A percentile compares a stretch with the other conserved stretches of the same genome.
phyloP scores from a whole-genome alignment of 1,140 invertebrate genomes.

The Scaptomyza pallida region DNA sequence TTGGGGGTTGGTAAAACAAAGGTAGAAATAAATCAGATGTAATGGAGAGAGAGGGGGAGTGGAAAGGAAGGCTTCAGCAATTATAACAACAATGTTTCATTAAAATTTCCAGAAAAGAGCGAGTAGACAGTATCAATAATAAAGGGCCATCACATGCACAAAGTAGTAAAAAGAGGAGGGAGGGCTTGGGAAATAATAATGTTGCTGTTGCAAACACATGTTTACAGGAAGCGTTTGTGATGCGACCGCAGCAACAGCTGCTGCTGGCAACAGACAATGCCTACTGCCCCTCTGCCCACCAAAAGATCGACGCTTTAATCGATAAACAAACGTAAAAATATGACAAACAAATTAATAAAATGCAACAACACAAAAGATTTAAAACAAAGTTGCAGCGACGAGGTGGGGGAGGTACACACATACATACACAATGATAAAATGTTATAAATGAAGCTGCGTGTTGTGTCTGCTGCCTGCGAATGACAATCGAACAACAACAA shows the following conservation, averaged over 20 bases:
- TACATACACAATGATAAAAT: slow-evolving; percentile 66
- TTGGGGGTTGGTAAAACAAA: slow-evolving; percentile 10
- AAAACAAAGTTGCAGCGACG: slow-evolving; percentile 31
- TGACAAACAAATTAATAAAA: slow-evolving; percentile 83
- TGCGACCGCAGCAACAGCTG: slow-evolving; percentile 45
- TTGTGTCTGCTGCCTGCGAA: slow-evolving; percentile 17
- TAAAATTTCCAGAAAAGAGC: slow-evolving; percentile 56
- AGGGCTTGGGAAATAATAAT: slow-evolving; percentile 53
- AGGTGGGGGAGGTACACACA: neutral
- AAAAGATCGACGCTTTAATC: slow-evolving; percentile 67
- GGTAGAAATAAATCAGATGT: slow-evolving; percentile 37
- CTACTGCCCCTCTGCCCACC: neutral
- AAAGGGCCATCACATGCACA: slow-evolving; percentile 12
- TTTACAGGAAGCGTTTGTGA: slow-evolving; percentile 55
- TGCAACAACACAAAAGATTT: slow-evolving; percentile 54
- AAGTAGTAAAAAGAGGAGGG: slow-evolving; percentile 41
- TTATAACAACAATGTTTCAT: slow-evolving; percentile 75
- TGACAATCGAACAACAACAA: slow-evolving; percentile 15
- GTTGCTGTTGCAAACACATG: slow-evolving; percentile 73
- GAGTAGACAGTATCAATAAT: slow-evolving; percentile 9
- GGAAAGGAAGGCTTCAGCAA: slow-evolving; percentile 31
- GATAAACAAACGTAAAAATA: slow-evolving; percentile 81
- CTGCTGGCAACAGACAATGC: slow-evolving; percentile 47
- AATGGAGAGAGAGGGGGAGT: slow-evolving; percentile 29
- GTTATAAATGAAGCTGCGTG: slow-evolving; percentile 67